phyloP scores from a whole-genome alignment of 2,888 invertebrate species.

The Leptopilina drosophilae region DNA sequence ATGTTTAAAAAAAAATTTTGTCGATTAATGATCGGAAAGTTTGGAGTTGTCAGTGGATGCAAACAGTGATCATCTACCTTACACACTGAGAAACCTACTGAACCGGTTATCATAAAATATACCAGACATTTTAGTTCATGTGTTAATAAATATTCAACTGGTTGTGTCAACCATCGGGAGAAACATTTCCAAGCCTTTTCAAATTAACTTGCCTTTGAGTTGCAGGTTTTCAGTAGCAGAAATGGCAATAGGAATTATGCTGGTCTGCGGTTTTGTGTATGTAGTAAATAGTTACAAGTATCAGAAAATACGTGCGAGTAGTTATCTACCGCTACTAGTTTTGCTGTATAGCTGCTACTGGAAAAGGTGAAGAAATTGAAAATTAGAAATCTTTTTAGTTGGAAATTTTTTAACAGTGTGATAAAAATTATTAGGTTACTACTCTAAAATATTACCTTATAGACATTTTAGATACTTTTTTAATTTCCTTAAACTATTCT shows the following conservation, averaged over 20 bases:
- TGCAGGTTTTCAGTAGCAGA: slow-evolving; percentile 25
- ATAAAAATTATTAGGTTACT: no score
- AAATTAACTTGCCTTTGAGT: slow-evolving; percentile 25
- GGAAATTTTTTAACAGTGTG: no score
- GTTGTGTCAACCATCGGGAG: slow-evolving; percentile 34
- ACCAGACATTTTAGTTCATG: slow-evolving; percentile 38
- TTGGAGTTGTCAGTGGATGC: slow-evolving; percentile 23
- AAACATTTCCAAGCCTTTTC: slow-evolving; percentile 39
- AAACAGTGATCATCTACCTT: slow-evolving; percentile 38
- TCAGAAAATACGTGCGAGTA: slow-evolving; percentile 25
- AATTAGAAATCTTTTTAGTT: not conserved
- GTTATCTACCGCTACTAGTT: not conserved
- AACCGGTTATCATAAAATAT: slow-evolving; percentile 41
- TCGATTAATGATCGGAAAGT: slow-evolving; percentile 31
- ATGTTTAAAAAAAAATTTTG: not conserved
- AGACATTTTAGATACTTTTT: no score
- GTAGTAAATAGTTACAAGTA: slow-evolving; percentile 22
- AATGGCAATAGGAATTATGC: slow-evolving; percentile 10
- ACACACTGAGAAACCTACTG: slow-evolving; percentile 35
- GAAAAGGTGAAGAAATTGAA: not conserved
- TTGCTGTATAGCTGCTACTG: not conserved
- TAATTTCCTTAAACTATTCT: no score
- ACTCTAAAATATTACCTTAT: no score
- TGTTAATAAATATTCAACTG: slow-evolving; percentile 40
- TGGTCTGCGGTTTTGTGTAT: not conserved